Conservation (phyloP, 2,113 vertebrate genomes). For the Melospiza georgiana region DNA sequence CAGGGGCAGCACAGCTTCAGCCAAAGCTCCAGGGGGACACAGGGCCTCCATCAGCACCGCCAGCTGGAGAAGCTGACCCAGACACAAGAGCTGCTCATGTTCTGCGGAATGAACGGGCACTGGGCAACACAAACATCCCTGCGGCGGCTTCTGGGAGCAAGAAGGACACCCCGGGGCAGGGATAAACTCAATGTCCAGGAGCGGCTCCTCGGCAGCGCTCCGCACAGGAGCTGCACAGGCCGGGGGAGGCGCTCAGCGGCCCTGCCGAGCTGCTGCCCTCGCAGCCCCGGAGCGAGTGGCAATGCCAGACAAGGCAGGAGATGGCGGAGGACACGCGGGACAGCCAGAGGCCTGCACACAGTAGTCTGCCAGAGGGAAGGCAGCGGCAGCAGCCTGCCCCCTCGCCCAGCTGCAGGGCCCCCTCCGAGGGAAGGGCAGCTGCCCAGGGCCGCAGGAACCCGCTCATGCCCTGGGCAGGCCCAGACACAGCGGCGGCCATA, state of each 20-base stretch:
- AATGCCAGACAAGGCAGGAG: accelerated
- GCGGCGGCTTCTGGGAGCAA: not conserved
- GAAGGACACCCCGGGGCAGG: accelerated
- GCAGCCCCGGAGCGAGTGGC: accelerated
- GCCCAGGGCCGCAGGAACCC: too few relatives aligned
- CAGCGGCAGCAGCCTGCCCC: not conserved
- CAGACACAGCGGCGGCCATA: not conserved
- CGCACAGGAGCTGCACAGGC: not conserved
- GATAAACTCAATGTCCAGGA: too few relatives aligned
- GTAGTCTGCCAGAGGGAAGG: too few relatives aligned
- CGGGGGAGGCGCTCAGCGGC: accelerated
- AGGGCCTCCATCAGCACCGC: not conserved
- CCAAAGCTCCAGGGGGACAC: not conserved
- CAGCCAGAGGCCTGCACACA: accelerated
- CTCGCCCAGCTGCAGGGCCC: accelerated
- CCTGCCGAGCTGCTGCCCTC: too few relatives aligned
- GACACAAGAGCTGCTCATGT: not conserved
- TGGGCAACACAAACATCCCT: accelerated
- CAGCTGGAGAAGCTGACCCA: not conserved
- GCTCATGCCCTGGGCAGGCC: too few relatives aligned
- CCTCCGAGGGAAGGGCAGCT: too few relatives aligned
- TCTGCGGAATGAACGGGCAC: too few relatives aligned
- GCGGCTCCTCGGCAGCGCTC: not conserved
- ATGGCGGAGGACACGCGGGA: accelerated
- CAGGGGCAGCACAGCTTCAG: not conserved